Evolutionary conservation across 2,113 vertebrate species (phyloP).

Genomic region (Rhagologus leucostigma): DNA sequence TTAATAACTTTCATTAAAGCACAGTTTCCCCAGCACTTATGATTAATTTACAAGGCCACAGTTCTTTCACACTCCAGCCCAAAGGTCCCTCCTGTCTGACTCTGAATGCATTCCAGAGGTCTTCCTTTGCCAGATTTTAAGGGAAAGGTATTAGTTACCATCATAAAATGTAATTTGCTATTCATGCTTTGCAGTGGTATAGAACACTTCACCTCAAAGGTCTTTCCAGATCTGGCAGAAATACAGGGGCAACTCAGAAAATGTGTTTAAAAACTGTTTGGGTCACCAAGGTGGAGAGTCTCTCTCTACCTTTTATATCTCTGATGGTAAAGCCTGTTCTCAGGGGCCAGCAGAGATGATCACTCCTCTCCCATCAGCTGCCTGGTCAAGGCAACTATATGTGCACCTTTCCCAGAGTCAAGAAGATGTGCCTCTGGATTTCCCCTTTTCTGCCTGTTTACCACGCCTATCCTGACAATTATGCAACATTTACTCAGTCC

Average conservation of each 20-base stretch:
- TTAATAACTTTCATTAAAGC: not conserved
- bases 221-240: not conserved
- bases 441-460: not conserved
- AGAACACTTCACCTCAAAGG: not conserved
- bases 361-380: not conserved
- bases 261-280: not conserved
- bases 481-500: not conserved
- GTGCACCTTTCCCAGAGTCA: not conserved
- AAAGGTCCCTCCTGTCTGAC: not conserved
- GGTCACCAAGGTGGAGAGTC: not conserved
- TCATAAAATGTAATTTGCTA: not conserved
- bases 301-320: not conserved
- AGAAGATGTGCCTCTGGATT: not conserved
- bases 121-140: not conserved
- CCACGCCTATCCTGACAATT: not conserved
- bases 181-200: not conserved
- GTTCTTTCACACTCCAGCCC: not conserved
- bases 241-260: not conserved
- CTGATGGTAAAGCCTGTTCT: not conserved
- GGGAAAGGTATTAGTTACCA: not conserved
- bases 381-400: not conserved
- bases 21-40: not conserved
- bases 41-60: not conserved
- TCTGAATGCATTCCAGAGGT: not conserved
- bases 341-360: not conserved